phyloP scores from a whole-genome alignment of 2,888 invertebrate species.

The Parascotia fuliginaria region DNA sequence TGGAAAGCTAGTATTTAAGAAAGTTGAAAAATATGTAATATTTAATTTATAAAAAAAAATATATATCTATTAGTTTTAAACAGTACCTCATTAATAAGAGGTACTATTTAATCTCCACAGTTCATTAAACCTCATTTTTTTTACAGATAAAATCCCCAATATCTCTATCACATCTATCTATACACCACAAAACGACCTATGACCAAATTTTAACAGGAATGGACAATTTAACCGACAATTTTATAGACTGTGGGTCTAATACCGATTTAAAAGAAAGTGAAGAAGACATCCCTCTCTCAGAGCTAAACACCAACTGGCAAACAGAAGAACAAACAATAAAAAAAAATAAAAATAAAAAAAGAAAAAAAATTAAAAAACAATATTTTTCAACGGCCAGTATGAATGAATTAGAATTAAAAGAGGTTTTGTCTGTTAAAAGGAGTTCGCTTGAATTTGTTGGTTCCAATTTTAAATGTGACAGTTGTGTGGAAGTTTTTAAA shows the following conservation, averaged over 20 bases:
- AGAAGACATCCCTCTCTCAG: conserved; percentile 60
- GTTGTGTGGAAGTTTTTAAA: conserved; percentile 53
- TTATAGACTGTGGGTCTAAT: conserved; percentile 57
- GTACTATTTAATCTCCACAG: too few species aligned
- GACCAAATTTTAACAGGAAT: conserved; percentile 11
- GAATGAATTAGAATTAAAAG: conserved; percentile 43
- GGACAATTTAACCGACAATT: conserved; percentile 42
- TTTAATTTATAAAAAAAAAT: too few species aligned
- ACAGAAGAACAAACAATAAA: conserved; percentile 2
- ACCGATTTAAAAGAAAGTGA: conserved; percentile 50
- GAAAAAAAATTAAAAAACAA: conserved; percentile 24
- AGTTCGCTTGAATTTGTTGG: conserved; percentile 27
- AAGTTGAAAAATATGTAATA: too few species aligned
- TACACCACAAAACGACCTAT: conserved; percentile 25
- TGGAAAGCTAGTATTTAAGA: too few species aligned
- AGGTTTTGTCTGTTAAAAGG: conserved; percentile 37
- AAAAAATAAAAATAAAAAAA: conserved; percentile 1
- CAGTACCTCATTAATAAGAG: too few species aligned
- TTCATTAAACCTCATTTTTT: too few species aligned
- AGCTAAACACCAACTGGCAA: conserved; percentile 39
- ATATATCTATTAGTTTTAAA: too few species aligned
- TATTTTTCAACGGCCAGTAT: conserved; percentile 39
- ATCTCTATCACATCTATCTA: conserved; percentile 46
- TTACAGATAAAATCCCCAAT: conserved; percentile 44
- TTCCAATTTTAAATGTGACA: conserved; percentile 56